These are phyloP conservation scores for Acleris laterana DNA, from an alignment of 2,888 invertebrate species.

Conservation along the genomic window DNA sequence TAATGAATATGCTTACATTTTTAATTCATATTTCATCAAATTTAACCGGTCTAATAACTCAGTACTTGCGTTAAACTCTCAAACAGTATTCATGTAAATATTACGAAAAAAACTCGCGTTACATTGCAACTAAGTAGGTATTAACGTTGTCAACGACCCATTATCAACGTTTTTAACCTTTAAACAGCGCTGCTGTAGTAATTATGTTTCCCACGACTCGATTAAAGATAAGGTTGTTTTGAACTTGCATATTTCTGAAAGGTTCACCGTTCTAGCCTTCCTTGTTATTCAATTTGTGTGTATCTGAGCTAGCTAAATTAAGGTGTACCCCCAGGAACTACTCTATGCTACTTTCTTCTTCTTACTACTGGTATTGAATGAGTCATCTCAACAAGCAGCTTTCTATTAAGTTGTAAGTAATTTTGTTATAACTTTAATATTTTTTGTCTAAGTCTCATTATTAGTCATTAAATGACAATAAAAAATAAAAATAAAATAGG, in stretches of 20 bases:
- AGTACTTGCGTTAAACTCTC: background rate
- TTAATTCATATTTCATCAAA: constrained; percentile 18
- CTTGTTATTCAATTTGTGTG: background rate
- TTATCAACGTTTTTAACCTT: constrained; percentile 10
- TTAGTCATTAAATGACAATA: no score
- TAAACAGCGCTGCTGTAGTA: background rate
- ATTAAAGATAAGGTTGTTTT: constrained; percentile 23
- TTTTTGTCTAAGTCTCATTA: no score
- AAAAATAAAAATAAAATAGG: no score
- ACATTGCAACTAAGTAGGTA: background rate
- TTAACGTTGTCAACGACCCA: constrained; percentile 5
- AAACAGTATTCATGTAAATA: background rate
- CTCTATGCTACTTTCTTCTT: no score
- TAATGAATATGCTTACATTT: background rate
- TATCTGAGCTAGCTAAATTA: background rate
- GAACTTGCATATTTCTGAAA: constrained; percentile 21
- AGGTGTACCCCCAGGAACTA: no score
- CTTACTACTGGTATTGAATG: no score
- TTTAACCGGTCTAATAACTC: constrained; percentile 21
- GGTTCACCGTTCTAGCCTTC: background rate
- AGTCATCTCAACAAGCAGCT: no score
- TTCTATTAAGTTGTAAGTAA: no score
- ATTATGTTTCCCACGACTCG: constrained; percentile 35
- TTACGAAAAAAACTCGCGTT: background rate
- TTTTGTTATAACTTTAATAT: no score